A percentile compares a stretch with the other conserved stretches of the same genome.
Conservation (phyloP, 2,113 vertebrate genomes). For the Rynchops niger region DNA sequence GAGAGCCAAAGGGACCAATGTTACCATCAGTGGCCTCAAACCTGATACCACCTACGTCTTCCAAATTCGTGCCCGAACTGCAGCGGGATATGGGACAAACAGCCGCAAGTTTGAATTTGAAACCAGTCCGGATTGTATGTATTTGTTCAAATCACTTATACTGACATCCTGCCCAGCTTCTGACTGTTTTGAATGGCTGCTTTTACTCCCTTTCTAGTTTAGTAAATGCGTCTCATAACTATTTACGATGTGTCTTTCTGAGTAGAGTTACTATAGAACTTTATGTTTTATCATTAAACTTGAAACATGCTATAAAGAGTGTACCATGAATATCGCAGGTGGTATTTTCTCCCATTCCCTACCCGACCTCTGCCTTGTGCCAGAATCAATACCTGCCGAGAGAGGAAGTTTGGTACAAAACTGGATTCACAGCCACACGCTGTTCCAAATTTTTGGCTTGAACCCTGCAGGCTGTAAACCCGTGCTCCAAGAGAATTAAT, state of each 20-base stretch:
- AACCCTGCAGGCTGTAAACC: not conserved
- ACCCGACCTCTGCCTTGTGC: not conserved
- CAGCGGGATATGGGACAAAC: constrained; percentile 92
- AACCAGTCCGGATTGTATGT: constrained; percentile 96
- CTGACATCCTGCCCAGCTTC: not conserved
- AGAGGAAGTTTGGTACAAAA: not conserved
- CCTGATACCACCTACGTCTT: constrained; percentile 93
- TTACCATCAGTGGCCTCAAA: constrained; percentile 93
- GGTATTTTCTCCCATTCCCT: not conserved
- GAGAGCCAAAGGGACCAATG: constrained; percentile 90
- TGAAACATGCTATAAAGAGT: not conserved
- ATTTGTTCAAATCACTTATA: not conserved
- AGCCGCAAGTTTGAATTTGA: constrained; percentile 97
- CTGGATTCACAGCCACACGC: not conserved
- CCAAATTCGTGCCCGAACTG: constrained; percentile 95
- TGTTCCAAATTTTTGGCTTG: not conserved
- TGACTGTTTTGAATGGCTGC: not conserved
- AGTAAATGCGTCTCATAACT: not conserved
- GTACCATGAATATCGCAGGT: not conserved
- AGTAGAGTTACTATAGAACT: not conserved
- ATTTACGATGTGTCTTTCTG: constrained; percentile 3
- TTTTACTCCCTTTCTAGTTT: constrained; percentile 6
- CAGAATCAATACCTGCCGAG: not conserved
- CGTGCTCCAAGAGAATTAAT: not conserved
- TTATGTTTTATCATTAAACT: constrained; percentile 20